Base-by-base conservation (phyloP, 2,113 vertebrate species). In the Himantopus leucocephalus region DNA sequence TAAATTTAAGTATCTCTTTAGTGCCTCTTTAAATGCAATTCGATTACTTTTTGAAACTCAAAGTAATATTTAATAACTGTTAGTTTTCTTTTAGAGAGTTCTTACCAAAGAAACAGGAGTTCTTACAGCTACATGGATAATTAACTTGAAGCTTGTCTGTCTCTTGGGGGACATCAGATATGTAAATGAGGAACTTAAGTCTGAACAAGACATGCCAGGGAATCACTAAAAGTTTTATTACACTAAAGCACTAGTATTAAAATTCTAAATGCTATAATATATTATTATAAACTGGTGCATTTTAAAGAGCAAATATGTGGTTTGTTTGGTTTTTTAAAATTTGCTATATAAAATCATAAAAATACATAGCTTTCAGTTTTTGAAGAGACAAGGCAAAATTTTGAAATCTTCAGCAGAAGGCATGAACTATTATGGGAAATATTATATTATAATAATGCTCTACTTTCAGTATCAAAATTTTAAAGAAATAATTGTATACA, bases 1-100 rank as follows among this genome's bases (percentile, higher is more conserved):
- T 98, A 97, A 97, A 96, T 96, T 96, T 98, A 98, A 98, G 96
- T 97, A 94, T 98, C 96, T 97, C 88, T 98, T 98, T 97, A 98
- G 95, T 98, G 96, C 83, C 97, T 98, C 97, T 98, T 96, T 92
- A 96, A 97, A 97, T 97, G 90, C 88, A 97, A 92, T 94, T 88
- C 63, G 94, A 98, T 98, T 98, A 97, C 94, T 98, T 98, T 98
- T 95, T 94, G 97, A 98, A 97, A 98, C 93, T 98, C 95, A 76
- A 87, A 98, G 96, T 97, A 98, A 98, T 97, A 97, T 98, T 98
- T 98, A 98, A 98, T 98, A 98, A 98, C 97, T 98, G 97, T 97
- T 98, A 97, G 98, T 98, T 98, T 98, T 98, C 96, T 98, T 98
- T 97, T 97, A 97, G 97, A 98, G 98, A 98, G 97, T 98, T 98